A percentile compares a stretch with the other conserved stretches of the same genome.
phyloP scores from a whole-genome alignment of 64 coral and sea anemone species.

The Stichodactyla helianthus region DNA sequence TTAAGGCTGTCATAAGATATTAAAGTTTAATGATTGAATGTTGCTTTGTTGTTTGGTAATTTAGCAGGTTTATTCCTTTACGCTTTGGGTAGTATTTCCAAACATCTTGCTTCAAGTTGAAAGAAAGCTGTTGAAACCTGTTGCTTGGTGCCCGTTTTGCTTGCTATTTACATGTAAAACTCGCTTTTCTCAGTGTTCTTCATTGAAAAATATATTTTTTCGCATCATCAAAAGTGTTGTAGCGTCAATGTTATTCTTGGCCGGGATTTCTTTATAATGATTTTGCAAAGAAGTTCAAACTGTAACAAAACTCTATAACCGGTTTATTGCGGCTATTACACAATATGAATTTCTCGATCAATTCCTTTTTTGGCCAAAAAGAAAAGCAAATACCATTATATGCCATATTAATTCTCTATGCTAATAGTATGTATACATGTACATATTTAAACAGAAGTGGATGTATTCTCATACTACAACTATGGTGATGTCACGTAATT shows the following conservation, averaged over 20 bases:
- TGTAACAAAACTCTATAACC: too few species aligned
- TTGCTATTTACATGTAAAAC: not conserved
- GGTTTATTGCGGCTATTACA: too few species aligned
- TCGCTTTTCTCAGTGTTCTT: not conserved
- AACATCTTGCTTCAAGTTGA: not conserved
- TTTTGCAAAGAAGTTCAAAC: too few species aligned
- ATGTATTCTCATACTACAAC: too few species aligned
- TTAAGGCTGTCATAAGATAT: not conserved
- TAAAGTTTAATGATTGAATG: not conserved
- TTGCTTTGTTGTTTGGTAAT: not conserved
- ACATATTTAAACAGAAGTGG: too few species aligned
- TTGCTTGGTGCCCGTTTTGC: not conserved
- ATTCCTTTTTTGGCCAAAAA: too few species aligned
- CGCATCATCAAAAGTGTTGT: not conserved
- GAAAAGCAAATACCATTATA: too few species aligned
- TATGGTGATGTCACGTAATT: too few species aligned
- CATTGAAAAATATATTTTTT: not conserved
- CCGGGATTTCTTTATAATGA: too few species aligned
- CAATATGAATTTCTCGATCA: too few species aligned
- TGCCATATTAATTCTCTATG: too few species aligned
- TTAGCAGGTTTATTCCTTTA: conserved; percentile 1
- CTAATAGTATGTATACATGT: too few species aligned
- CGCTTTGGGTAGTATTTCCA: not conserved
- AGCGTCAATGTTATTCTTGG: not conserved
- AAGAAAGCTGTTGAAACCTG: not conserved